A percentile compares a stretch with the other conserved stretches of the same genome.
Evolutionary conservation across 2,888 invertebrate genomes (phyloP).

Genomic region (Orthosia cruda): DNA sequence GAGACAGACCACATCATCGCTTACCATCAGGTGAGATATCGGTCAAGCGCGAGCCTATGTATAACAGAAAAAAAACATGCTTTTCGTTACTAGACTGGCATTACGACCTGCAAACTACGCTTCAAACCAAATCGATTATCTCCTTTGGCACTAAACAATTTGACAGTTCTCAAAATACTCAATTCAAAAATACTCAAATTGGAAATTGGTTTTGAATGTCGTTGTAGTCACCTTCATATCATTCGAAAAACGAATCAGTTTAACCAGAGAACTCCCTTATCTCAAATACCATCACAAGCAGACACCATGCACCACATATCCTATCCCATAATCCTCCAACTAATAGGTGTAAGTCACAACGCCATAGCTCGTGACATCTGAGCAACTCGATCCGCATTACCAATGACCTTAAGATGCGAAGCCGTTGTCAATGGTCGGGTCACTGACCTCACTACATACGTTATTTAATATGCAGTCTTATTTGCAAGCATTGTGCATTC

Average conservation of each 20-base stretch:
- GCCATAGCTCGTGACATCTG: constrained; percentile 59
- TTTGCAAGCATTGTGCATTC: constrained; percentile 37
- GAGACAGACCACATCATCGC: too few species aligned
- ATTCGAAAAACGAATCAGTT: not conserved
- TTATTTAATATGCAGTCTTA: constrained; percentile 49
- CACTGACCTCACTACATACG: constrained; percentile 37
- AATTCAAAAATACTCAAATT: too few species aligned
- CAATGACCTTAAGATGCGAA: constrained; percentile 65
- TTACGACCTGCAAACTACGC: too few species aligned
- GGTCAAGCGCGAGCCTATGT: too few species aligned
- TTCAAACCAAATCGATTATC: too few species aligned
- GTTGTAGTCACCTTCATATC: too few species aligned
- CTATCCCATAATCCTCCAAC: constrained; percentile 27
- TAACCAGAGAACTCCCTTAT: not conserved
- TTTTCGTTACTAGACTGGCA: too few species aligned
- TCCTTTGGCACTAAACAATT: too few species aligned
- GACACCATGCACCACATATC: not conserved
- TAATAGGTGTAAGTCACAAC: constrained; percentile 58
- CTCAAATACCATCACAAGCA: not conserved
- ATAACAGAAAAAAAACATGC: too few species aligned
- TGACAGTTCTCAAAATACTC: too few species aligned
- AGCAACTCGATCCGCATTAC: constrained; percentile 57
- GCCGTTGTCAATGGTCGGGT: constrained; percentile 57
- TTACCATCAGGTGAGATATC: too few species aligned
- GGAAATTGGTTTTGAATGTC: too few species aligned